phyloP scores from a whole-genome alignment of 2,113 vertebrate species.

The Gulo gulo region DNA sequence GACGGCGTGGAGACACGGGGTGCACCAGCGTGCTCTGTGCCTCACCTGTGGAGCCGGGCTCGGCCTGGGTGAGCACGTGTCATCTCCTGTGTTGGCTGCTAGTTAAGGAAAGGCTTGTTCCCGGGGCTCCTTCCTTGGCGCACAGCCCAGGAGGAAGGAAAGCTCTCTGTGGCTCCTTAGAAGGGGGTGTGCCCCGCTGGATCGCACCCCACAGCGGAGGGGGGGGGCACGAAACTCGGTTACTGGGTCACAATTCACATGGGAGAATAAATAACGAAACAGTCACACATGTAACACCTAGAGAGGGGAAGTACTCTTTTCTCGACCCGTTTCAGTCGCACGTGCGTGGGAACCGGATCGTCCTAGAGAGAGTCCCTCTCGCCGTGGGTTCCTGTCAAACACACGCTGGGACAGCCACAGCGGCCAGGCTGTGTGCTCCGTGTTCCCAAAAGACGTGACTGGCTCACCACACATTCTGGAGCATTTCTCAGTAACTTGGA shows the following conservation, averaged over 20 bases:
- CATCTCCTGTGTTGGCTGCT: neutral
- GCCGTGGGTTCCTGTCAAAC: neutral
- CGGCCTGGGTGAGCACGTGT: accelerated
- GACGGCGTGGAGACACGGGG: neutral
- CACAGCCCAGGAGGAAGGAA: neutral
- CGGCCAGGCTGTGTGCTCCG: accelerated
- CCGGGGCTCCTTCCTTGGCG: neutral
- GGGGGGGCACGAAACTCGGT: accelerated
- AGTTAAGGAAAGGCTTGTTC: neutral
- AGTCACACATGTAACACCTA: accelerated
- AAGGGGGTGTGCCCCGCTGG: accelerated
- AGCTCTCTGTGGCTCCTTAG: accelerated
- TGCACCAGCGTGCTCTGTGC: neutral
- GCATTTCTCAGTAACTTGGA: neutral
- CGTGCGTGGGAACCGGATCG: accelerated
- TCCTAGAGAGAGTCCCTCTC: neutral
- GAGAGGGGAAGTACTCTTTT: neutral
- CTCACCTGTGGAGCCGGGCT: neutral
- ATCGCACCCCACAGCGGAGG: accelerated
- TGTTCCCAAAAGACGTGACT: neutral
- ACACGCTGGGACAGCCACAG: neutral
- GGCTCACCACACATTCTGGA: accelerated
- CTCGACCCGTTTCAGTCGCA: neutral
- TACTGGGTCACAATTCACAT: neutral
- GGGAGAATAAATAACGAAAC: neutral